phyloP scores from a whole-genome alignment of 2,888 invertebrate genomes.

The Dinocampus coccinellae region DNA sequence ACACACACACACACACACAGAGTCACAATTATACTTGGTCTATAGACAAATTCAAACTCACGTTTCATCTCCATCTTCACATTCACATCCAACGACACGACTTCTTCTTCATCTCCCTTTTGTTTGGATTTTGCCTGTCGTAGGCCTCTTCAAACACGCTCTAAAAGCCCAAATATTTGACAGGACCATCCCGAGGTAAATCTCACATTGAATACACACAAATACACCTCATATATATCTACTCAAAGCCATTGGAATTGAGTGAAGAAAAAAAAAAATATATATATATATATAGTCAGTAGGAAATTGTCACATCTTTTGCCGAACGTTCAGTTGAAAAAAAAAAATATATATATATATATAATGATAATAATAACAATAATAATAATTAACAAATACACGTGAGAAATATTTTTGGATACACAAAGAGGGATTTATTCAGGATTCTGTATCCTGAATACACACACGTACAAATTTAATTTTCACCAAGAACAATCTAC shows the following conservation, averaged over 20 bases:
- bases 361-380: not conserved
- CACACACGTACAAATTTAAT: not conserved
- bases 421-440: no score
- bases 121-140: slow-evolving; percentile 7
- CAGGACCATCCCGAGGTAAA: slow-evolving; percentile 45
- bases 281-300: not conserved
- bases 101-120: not conserved
- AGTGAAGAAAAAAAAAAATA: not conserved
- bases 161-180: slow-evolving; percentile 68
- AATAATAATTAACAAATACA: no score
- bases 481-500: not conserved
- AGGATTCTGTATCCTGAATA: not conserved
- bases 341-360: not conserved
- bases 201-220: slow-evolving; percentile 19
- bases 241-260: not conserved
- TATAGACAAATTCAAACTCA: no score
- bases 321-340: not conserved
- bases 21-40: no score
- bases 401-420: no score
- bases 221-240: not conserved
- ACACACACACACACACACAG: no score
- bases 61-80: not conserved
- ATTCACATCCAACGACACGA: not conserved
- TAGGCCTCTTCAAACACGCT: slow-evolving; percentile 40
- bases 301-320: not conserved